These are phyloP conservation scores for Drosophila pallidifrons DNA, from an alignment of 1,140 invertebrate species.

Conservation along the genomic window DNA sequence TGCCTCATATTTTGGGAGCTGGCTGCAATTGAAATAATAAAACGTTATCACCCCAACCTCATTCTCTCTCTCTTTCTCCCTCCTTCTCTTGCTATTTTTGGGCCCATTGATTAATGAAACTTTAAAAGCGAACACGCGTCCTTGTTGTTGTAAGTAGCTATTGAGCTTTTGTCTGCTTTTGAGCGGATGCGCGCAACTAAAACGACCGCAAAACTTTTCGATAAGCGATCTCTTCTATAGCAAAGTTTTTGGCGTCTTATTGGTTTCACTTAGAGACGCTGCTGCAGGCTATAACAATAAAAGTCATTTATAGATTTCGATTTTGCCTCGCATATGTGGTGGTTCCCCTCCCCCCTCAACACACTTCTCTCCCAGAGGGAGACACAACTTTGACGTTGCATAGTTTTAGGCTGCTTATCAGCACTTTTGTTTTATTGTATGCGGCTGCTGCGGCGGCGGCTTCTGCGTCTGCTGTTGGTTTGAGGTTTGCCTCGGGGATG, in stretches of 20 bases:
- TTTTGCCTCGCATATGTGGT: constrained; percentile 64
- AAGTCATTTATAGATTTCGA: constrained; percentile 83
- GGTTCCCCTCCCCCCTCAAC: not conserved
- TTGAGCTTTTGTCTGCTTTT: constrained; percentile 40
- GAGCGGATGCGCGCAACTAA: constrained; percentile 39
- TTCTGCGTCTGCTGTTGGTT: constrained; percentile 1
- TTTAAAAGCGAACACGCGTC: constrained; percentile 75
- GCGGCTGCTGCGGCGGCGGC: constrained; percentile 6
- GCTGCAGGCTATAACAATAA: constrained; percentile 79
- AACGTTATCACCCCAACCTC: constrained; percentile 40
- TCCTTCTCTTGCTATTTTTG: not conserved
- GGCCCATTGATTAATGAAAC: constrained; percentile 76
- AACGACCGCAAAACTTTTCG: constrained; percentile 53
- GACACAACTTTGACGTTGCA: constrained; percentile 65
- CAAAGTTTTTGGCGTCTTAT: constrained; percentile 44
- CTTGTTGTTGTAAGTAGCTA: constrained; percentile 2
- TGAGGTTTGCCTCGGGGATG: not conserved
- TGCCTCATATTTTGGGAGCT: constrained; percentile 75
- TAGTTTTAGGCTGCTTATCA: constrained; percentile 80
- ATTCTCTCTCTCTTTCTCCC: not conserved
- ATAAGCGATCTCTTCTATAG: constrained; percentile 48
- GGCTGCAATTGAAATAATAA: constrained; percentile 79
- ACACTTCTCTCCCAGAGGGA: constrained; percentile 1
- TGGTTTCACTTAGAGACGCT: constrained; percentile 44
- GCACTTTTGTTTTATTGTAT: constrained; percentile 74